phyloP scores from a whole-genome alignment of 2,888 invertebrate species.

The Drosophila pegasa region DNA sequence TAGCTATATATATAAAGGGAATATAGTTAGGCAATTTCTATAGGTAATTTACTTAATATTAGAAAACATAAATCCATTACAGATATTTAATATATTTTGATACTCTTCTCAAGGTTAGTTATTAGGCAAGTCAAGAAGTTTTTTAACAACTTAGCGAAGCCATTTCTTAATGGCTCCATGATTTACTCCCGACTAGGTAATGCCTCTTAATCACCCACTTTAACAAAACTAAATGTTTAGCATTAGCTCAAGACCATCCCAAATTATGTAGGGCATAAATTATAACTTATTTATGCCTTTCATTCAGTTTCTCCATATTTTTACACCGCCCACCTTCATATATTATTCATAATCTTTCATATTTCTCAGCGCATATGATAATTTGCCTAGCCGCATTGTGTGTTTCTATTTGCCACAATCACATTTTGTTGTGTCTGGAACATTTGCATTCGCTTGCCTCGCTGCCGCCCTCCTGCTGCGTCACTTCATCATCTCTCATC shows the following conservation, averaged over 20 bases:
- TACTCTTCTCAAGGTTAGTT: background rate
- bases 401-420: slow-evolving; percentile 19
- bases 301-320: background rate
- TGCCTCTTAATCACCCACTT: background rate
- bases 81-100: no score
- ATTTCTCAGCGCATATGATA: slow-evolving; percentile 21
- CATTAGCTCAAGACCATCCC: background rate
- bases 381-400: slow-evolving; percentile 6
- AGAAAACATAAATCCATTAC: no score
- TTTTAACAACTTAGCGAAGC: background rate
- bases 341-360: background rate
- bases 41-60: no score
- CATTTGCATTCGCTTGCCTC: slow-evolving; percentile 18
- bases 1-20: no score
- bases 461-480: background rate
- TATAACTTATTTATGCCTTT: background rate
- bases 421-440: slow-evolving; percentile 17
- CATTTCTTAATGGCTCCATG: background rate
- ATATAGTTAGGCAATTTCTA: no score
- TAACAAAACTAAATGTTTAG: background rate
- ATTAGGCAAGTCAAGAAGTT: background rate
- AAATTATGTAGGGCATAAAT: background rate
- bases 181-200: background rate
- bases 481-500: slow-evolving; percentile 15
- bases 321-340: background rate